Conservation (phyloP, 2,888 invertebrate species). For the Tanypteryx hageni region DNA sequence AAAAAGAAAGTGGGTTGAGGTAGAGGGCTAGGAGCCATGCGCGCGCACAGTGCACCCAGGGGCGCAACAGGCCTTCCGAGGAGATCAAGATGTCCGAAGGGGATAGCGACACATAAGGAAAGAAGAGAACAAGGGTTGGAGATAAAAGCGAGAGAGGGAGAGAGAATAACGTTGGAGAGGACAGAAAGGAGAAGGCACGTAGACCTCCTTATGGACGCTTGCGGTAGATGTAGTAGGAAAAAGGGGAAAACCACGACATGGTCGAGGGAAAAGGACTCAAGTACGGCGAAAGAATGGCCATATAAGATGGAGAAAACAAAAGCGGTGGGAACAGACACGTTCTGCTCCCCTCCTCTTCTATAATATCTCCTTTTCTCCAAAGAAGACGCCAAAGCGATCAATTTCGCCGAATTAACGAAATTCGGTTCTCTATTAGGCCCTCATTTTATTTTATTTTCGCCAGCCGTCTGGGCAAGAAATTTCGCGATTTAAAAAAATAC, state of each 20-base stretch:
- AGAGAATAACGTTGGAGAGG: background rate
- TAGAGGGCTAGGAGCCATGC: background rate
- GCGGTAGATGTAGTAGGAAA: background rate
- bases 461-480: background rate
- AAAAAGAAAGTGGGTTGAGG: background rate
- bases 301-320: background rate
- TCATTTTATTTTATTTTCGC: background rate
- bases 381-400: constrained; percentile 5
- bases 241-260: background rate
- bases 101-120: background rate
- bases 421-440: background rate
- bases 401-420: background rate
- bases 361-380: background rate
- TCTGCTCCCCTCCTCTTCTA: background rate
- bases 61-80: background rate
- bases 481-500: background rate
- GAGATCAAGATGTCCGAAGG: background rate
- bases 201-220: background rate
- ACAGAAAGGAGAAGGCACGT: background rate
- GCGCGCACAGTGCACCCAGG: background rate
- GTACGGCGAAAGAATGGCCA: background rate
- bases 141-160: background rate
- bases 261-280: background rate
- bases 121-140: background rate
- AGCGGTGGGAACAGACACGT: background rate